Evolutionary conservation across 1,140 invertebrate genomes (phyloP), one percentile per base, ranked within the genome.

Genomic region (Leguminivora glycinivorella): DNA sequence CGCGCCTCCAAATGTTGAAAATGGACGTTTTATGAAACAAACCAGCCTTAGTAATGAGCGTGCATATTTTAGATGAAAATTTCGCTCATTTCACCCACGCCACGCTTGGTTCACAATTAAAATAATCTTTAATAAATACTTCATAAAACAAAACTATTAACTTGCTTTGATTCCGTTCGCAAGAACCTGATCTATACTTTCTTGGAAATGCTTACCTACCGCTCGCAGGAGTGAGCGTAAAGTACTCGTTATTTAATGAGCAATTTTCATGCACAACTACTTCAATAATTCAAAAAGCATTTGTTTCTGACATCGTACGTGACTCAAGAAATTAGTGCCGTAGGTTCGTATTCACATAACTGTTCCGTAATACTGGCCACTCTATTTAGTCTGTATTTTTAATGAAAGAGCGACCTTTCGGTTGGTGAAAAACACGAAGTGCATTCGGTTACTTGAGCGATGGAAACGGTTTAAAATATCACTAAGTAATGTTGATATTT

Each of bases 291-390:
- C 83, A 89, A 81, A 83, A 74, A 83, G 75, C 84, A 89, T 83
- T 87, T 89, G 85, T 79, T 83, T 78, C 76, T 81, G 85, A 89
- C 84, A 83, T 80, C 74, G 84, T 81, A 85, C 85, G 85, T 89
- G 80, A 82, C 79, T 83, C 76, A 74, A 83, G 80, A 78, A 82
- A 82, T 84, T 74, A 79, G 76, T 78, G 75, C 77, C 76, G 77
- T 73, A 75, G 70, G 74, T 63, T 29, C 58, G 58, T 63, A 63
- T 63, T 63, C 58, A 63, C 58, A 63, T 63, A 63, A 63, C 24
- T 26, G 58, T 17, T 29, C 58, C 25, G 25, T 52, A 52, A 52
- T 29, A 63, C 25, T 63, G 25, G 58, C 25, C 58, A 63, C 58
- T 63, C 58, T 63, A 63, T 63, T 63, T 29, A 7, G 58, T 34